Evolutionary conservation across 1,140 invertebrate genomes (phyloP).

Genomic region (Linepithema humile): DNA sequence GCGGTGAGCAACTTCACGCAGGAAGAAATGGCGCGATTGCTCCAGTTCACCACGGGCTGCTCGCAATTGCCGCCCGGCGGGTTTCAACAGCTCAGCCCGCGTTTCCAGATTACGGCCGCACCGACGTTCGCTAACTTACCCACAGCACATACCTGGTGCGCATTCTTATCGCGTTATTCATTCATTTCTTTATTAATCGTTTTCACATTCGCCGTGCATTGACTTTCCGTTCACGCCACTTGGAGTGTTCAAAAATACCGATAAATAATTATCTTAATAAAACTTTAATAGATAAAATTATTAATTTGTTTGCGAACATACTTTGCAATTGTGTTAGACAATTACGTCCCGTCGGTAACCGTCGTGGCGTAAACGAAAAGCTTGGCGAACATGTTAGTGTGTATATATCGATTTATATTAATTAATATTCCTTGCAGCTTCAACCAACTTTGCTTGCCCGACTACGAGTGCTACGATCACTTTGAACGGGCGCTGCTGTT

Average conservation of each 20-base stretch:
- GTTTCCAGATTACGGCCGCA: slow-evolving; percentile 95
- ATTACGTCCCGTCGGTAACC: no score
- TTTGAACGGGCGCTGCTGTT: slow-evolving; percentile 95
- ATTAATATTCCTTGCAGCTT: slow-evolving; percentile 88
- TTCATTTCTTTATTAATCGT: no score
- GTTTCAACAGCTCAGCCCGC: slow-evolving; percentile 94
- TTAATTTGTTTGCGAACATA: no score
- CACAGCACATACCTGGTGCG: slow-evolving; percentile 96
- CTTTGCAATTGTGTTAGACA: no score
- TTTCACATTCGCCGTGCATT: no score
- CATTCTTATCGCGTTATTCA: slow-evolving; percentile 63
- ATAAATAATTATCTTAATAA: no score
- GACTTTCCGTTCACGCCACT: no score
- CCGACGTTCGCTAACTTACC: slow-evolving; percentile 95
- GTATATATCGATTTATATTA: not conserved
- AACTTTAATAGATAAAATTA: no score
- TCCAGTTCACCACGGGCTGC: slow-evolving; percentile 98
- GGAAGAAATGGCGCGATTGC: slow-evolving; percentile 95
- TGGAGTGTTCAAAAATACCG: no score
- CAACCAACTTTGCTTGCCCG: slow-evolving; percentile 97
- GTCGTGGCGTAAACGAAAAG: no score
- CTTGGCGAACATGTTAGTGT: not conserved
- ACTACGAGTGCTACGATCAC: slow-evolving; percentile 97
- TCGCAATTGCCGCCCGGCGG: slow-evolving; percentile 96
- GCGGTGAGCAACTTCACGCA: slow-evolving; percentile 95